Evolutionary conservation across 2,888 invertebrate genomes (phyloP).

Genomic region (Apantesis nais): DNA sequence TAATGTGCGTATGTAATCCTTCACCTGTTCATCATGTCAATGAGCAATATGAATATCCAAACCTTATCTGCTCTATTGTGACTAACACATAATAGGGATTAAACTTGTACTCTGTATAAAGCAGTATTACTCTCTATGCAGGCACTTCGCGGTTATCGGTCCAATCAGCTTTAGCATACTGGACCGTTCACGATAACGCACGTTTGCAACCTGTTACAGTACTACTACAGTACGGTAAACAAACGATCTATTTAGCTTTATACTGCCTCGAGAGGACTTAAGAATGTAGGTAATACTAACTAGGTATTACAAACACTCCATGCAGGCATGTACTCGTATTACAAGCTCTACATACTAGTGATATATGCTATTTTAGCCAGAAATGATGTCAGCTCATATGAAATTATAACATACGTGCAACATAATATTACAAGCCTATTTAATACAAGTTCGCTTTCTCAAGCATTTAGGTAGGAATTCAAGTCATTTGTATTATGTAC

Average conservation of each 20-base stretch:
- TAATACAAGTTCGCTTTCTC: neutral
- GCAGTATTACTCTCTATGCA: neutral
- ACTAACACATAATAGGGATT: neutral
- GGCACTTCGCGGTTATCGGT: neutral
- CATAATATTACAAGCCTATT: neutral
- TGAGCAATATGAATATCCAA: neutral
- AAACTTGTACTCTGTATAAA: neutral
- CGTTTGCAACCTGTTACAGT: slow-evolving; percentile 15
- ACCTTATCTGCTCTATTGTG: neutral
- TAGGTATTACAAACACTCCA: neutral
- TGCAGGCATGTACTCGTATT: no score
- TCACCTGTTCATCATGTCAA: neutral
- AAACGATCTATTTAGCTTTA: slow-evolving; percentile 6
- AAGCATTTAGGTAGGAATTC: neutral
- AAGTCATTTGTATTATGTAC: neutral
- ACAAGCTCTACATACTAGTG: neutral
- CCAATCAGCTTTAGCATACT: slow-evolving; percentile 5
- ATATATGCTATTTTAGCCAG: neutral
- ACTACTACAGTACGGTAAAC: slow-evolving; percentile 2
- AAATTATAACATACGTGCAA: neutral
- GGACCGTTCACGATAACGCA: slow-evolving; percentile 6
- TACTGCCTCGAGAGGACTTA: neutral
- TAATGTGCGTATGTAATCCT: neutral
- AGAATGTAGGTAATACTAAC: neutral
- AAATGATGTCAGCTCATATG: neutral